These are phyloP conservation scores for Hiodon tergisus DNA, from an alignment of 2,113 vertebrate genomes.

Conservation along the genomic window DNA sequence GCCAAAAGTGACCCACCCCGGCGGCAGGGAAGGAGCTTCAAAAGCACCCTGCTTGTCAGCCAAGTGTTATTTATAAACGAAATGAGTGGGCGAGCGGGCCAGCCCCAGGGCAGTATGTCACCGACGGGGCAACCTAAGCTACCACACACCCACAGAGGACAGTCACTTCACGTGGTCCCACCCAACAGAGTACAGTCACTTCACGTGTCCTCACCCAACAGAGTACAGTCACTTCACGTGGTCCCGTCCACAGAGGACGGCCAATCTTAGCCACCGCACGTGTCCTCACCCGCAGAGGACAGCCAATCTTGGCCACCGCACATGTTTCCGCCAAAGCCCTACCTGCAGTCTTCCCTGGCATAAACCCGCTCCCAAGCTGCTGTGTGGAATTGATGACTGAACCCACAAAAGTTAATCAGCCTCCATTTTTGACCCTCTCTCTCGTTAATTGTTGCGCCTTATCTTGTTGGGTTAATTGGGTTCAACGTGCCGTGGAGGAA, in stretches of 20 bases:
- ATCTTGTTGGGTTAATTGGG: constrained; percentile 44
- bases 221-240: constrained; percentile 9
- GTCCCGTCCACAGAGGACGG: constrained; percentile 10
- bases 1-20: constrained; percentile 22
- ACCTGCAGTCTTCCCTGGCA: too few relatives aligned
- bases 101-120: too few relatives aligned
- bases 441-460: constrained; percentile 35
- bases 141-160: too few relatives aligned
- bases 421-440: constrained; percentile 40
- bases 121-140: too few relatives aligned
- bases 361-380: constrained; percentile 14
- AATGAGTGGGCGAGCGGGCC: constrained; percentile 10
- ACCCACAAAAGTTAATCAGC: constrained; percentile 42
- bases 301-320: too few relatives aligned
- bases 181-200: not conserved
- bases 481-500: constrained; percentile 38
- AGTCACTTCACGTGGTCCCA: not conserved
- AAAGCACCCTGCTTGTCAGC: constrained; percentile 20
- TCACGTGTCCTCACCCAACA: not conserved
- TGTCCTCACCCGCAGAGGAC: too few relatives aligned
- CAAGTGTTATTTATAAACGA: constrained; percentile 34
- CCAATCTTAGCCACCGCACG: too few relatives aligned
- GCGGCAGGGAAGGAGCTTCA: constrained; percentile 26
- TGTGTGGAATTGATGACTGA: constrained; percentile 43
- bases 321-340: too few relatives aligned